Conservation (phyloP, 2,113 vertebrate genomes). For the Pelodiscus sinensis region DNA sequence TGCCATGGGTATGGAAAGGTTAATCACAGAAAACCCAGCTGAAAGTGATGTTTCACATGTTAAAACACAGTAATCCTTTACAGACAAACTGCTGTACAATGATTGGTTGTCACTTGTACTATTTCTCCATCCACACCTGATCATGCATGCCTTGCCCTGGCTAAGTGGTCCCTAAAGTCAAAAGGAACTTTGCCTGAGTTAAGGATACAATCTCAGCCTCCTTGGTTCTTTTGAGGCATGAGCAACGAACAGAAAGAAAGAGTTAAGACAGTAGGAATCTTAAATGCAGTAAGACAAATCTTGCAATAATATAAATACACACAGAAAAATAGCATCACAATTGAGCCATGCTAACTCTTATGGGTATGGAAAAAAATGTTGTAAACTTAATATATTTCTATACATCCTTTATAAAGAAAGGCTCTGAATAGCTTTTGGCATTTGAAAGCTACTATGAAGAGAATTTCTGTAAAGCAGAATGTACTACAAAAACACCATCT, state of each 20-base stretch:
- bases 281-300: neutral
- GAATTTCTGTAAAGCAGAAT: conserved; percentile 55
- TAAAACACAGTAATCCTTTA: neutral
- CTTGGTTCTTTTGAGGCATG: neutral
- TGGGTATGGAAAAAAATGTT: conserved; percentile 4
- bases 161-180: neutral
- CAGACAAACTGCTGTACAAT: neutral
- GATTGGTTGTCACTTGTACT: neutral
- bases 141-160: neutral
- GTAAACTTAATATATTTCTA: conserved; percentile 15
- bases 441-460: conserved; percentile 20
- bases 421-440: conserved; percentile 36
- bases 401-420: conserved; percentile 17
- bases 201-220: neutral
- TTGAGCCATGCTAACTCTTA: neutral
- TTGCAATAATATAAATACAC: neutral
- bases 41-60: neutral
- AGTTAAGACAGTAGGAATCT: neutral
- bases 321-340: neutral
- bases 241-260: neutral
- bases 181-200: neutral
- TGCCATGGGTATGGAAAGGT: neutral
- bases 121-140: neutral
- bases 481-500: conserved; percentile 41
- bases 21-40: neutral